Conservation (phyloP, 64 coral and sea anemone species). For the Montipora cactus region DNA sequence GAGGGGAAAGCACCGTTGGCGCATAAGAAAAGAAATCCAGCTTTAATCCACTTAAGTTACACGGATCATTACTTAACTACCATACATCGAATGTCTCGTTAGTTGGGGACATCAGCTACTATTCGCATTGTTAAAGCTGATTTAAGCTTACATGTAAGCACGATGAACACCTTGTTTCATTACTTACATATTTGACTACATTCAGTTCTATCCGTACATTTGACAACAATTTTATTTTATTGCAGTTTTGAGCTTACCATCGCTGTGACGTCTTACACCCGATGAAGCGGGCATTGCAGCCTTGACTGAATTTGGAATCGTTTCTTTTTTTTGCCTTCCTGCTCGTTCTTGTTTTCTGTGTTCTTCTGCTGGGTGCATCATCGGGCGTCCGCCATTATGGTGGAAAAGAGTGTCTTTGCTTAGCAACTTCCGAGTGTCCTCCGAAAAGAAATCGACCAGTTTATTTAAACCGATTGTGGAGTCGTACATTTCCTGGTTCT, state of each 20-base stretch:
- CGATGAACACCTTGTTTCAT: background rate
- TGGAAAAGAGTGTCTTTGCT: background rate
- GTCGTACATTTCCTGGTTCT: background rate
- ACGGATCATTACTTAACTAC: no score
- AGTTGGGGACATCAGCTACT: no score
- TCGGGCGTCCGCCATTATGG: background rate
- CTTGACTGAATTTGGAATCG: slow-evolving; percentile 13
- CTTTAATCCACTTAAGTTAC: no score
- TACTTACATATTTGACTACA: no score
- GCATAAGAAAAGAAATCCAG: no score
- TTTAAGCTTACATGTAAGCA: background rate
- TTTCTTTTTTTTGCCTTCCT: background rate
- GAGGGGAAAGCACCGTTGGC: no score
- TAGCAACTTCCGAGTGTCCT: slow-evolving; percentile 6
- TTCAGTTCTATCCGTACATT: no score
- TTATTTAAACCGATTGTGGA: background rate
- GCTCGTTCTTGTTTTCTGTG: slow-evolving; percentile 4
- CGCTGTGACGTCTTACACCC: slow-evolving; percentile 25
- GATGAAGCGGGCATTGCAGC: slow-evolving; percentile 23
- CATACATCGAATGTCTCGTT: no score
- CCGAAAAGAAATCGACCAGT: background rate
- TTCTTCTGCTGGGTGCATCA: slow-evolving; percentile 40
- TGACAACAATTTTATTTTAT: no score
- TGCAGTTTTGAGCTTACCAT: background rate
- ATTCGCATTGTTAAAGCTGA: no score